These are phyloP conservation scores for Caranx ignobilis DNA, from an alignment of 2,113 vertebrate genomes.

Conservation along the genomic window DNA sequence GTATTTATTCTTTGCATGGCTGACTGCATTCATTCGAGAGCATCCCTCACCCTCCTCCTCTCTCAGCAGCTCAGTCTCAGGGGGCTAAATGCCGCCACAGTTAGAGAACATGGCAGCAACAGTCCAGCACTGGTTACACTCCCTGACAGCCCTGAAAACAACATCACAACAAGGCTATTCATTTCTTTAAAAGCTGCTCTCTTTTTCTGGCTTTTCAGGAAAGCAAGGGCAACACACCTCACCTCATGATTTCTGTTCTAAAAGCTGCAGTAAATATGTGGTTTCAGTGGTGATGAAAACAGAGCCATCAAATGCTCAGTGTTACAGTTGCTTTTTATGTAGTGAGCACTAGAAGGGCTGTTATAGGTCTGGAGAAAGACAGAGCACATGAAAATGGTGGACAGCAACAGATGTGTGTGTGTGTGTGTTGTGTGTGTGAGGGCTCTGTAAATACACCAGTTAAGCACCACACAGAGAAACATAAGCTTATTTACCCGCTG, in stretches of 20 bases:
- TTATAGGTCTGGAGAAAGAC: slow-evolving; percentile 40
- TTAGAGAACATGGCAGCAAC: slow-evolving; percentile 31
- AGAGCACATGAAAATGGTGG: slow-evolving; percentile 54
- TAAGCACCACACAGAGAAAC: slow-evolving; percentile 50
- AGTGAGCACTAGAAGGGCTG: slow-evolving; percentile 14
- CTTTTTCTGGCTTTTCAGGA: background rate
- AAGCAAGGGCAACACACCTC: background rate
- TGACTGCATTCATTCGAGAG: slow-evolving; percentile 39
- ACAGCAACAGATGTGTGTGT: slow-evolving; percentile 53
- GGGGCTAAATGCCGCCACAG: slow-evolving; percentile 26
- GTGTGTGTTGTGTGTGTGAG: slow-evolving; percentile 7
- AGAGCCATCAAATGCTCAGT: slow-evolving; percentile 31
- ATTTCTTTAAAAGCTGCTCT: slow-evolving; percentile 4
- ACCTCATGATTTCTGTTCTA: slow-evolving; percentile 8
- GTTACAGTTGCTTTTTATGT: slow-evolving; percentile 42
- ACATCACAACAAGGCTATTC: background rate
- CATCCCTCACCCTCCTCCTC: background rate
- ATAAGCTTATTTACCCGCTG: slow-evolving; percentile 52
- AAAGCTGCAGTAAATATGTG: slow-evolving; percentile 29
- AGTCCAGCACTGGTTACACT: slow-evolving; percentile 12
- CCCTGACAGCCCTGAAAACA: background rate
- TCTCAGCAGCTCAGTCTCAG: slow-evolving; percentile 22
- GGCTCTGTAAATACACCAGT: slow-evolving; percentile 37
- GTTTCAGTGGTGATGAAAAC: slow-evolving; percentile 56
- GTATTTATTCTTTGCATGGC: slow-evolving; percentile 45